These are phyloP conservation scores for Sprattus sprattus DNA, from an alignment of 2,113 vertebrate species.

Conservation along the genomic window DNA sequence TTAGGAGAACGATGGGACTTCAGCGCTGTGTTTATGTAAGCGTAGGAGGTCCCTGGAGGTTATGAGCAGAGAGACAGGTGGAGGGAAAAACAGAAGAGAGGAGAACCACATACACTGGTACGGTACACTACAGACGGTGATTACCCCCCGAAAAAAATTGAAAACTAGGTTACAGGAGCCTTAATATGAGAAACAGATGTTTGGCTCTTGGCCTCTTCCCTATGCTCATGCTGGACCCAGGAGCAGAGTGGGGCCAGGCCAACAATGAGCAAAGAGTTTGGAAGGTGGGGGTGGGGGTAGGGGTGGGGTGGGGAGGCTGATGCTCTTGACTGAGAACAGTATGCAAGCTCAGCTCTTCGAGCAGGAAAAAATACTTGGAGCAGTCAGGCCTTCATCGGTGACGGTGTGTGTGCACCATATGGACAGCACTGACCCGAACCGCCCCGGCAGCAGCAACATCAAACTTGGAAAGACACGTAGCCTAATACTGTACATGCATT, in stretches of 20 bases:
- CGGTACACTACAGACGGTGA: not conserved
- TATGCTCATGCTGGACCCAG: not conserved
- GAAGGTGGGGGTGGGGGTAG: not conserved
- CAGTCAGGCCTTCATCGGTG: constrained; percentile 1
- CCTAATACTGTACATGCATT: too few relatives aligned
- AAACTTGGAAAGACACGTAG: not conserved
- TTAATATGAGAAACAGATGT: constrained; percentile 18
- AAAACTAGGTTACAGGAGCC: constrained; percentile 16
- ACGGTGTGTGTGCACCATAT: not conserved
- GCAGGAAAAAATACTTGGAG: not conserved
- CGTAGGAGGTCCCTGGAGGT: not conserved
- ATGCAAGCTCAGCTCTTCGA: constrained; percentile 15
- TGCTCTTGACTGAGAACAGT: not conserved
- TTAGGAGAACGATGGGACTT: not conserved
- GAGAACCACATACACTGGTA: not conserved
- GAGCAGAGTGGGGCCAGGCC: not conserved
- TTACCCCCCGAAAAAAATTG: not conserved
- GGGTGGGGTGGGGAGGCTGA: not conserved
- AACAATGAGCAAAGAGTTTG: constrained; percentile 16
- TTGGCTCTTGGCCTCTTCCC: not conserved
- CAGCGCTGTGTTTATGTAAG: not conserved
- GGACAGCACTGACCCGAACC: not conserved
- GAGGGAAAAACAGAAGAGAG: not conserved
- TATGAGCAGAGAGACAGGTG: constrained; percentile 1
- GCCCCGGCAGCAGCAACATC: not conserved